phyloP scores from a whole-genome alignment of 2,113 vertebrate species.

The Osmerus eperlanus region DNA sequence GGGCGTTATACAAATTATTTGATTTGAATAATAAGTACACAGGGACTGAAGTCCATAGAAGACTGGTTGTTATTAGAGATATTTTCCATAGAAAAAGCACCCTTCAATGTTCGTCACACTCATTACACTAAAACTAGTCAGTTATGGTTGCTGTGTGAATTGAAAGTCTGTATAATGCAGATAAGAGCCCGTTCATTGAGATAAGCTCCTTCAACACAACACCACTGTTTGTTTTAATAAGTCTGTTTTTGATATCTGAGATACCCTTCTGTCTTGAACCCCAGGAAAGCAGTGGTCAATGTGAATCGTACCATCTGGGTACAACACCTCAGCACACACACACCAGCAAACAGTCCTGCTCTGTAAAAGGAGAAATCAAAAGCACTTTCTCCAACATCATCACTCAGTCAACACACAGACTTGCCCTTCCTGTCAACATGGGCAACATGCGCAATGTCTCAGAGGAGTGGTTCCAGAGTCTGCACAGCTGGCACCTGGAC shows the following conservation, averaged over 20 bases:
- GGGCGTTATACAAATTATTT: too few species aligned
- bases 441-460: slow-evolving; percentile 43
- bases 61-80: not conserved
- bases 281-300: too few species aligned
- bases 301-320: not conserved
- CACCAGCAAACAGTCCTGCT: slow-evolving; percentile 30
- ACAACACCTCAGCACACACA: slow-evolving; percentile 65
- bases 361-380: too few species aligned
- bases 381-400: not conserved
- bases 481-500: slow-evolving; percentile 47
- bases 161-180: slow-evolving; percentile 4
- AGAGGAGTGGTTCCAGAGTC: slow-evolving; percentile 41
- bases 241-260: not conserved
- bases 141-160: not conserved
- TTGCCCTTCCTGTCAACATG: not conserved
- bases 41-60: not conserved
- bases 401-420: slow-evolving; percentile 19
- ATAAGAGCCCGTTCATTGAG: not conserved
- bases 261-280: too few species aligned
- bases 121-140: not conserved
- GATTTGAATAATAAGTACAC: too few species aligned
- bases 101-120: not conserved
- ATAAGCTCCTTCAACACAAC: not conserved
- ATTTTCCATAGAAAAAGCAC: not conserved
- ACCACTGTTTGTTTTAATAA: not conserved